Evolutionary conservation across 2,113 vertebrate genomes (phyloP), one percentile per base, ranked within the genome.

Genomic region (Ursus arctos): DNA sequence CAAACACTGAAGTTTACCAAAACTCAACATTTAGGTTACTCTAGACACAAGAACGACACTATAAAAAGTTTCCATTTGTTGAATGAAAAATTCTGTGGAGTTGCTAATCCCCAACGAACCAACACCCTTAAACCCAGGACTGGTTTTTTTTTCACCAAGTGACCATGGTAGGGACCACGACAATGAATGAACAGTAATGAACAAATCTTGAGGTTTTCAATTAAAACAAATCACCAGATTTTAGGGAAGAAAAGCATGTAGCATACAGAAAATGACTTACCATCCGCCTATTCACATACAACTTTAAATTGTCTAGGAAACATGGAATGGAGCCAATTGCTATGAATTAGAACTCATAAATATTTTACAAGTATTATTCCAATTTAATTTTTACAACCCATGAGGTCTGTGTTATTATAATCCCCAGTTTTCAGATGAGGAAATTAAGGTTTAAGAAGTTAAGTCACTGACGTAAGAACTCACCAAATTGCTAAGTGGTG

Each of bases 281-380:
- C 47, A 12, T 16, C 51, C 91, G 9, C 28, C 40, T 93, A 22
- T 31, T 89, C 19, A 24, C 26, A 26, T 26, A 9, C 49, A 69
- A 40, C 79, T 93, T 95, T 43, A 74, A 53, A 96, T 69, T 81
- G 10, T 85, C 76, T 84, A 12, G 43, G 74, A 95, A 93, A 28
- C 36, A 21, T 12, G 21, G 22, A 79, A 63, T 22, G 5, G 6
- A 76, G 19, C 12, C 63, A 11, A 7, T 65, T 92, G 33, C 26
- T 55, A 13, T 61, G 18, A 96, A 61, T 28, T 22, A n/a, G 21
- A 94, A 43, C 24, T 43, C 18, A 8, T 18, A 55, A 93, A 40
- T 67, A 92, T 79, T 92, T 71, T 76, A 77, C n/a, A 55, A 69
- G 57, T 40, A 53, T 33, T 43, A 26, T 88, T 96, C 40, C 55